A percentile compares a stretch with the other conserved stretches of the same genome.
These are phyloP conservation scores for Stenchaetothrips biformis DNA, from an alignment of 2,888 invertebrate species.

Conservation along the genomic window DNA sequence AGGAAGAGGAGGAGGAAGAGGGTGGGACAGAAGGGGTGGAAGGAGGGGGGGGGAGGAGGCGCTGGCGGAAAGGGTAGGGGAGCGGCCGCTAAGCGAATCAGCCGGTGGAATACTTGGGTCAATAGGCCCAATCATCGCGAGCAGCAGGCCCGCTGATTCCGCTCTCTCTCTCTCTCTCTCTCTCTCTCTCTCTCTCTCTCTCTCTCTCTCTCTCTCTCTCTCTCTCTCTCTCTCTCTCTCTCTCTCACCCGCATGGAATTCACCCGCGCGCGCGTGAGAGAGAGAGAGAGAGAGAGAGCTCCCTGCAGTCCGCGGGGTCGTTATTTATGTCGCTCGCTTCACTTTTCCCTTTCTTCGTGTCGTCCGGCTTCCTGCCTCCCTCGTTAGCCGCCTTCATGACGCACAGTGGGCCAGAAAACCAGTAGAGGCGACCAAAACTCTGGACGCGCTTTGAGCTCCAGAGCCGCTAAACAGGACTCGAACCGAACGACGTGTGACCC, in stretches of 20 bases:
- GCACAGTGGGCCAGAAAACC: too few species aligned
- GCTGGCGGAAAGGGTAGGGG: neutral
- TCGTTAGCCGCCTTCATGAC: too few species aligned
- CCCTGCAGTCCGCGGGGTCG: too few species aligned
- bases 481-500: too few species aligned
- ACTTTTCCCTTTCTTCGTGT: too few species aligned
- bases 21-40: neutral
- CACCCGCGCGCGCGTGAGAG: too few species aligned
- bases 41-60: neutral
- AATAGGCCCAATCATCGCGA: neutral
- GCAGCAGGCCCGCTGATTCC: neutral
- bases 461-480: too few species aligned
- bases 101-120: slow-evolving; percentile 11
- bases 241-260: neutral
- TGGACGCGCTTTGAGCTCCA: too few species aligned
- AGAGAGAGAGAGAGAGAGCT: too few species aligned
- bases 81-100: neutral
- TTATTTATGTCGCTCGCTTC: too few species aligned
- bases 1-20: neutral
- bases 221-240: neutral
- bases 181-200: neutral
- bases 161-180: neutral
- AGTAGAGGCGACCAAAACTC: too few species aligned
- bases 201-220: neutral
- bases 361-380: too few species aligned